Conservation (phyloP, 2,888 invertebrate species). For the Pemphredon lugubris region DNA sequence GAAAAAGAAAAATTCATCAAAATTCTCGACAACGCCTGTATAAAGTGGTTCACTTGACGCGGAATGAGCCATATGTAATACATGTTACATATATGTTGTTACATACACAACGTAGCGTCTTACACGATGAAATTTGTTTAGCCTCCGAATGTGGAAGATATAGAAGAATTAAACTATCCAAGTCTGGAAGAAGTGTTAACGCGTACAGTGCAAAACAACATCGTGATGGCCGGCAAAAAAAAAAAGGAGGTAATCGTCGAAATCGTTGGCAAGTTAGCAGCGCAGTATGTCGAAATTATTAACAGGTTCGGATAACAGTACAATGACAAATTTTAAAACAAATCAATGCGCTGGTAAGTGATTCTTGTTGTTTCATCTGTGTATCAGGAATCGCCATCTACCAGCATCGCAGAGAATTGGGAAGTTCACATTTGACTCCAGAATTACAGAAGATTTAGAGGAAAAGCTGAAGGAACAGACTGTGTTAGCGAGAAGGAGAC, state of each 20-base stretch:
- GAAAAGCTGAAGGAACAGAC: constrained; percentile 84
- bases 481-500: constrained; percentile 85
- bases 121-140: no score
- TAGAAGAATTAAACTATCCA: constrained; percentile 77
- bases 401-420: constrained; percentile 84
- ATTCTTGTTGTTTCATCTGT: background rate
- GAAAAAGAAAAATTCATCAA: no score
- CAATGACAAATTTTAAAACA: constrained; percentile 6
- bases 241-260: constrained; percentile 84
- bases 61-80: no score
- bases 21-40: no score
- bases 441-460: constrained; percentile 85
- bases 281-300: constrained; percentile 84
- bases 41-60: no score
- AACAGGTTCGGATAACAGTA: constrained; percentile 78
- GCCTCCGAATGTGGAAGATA: constrained; percentile 74
- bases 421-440: constrained; percentile 86
- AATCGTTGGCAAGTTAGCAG: constrained; percentile 83
- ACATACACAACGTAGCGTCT: no score
- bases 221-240: constrained; percentile 84
- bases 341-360: background rate
- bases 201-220: constrained; percentile 85
- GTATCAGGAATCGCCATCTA: constrained; percentile 83
- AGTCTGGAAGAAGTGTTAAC: constrained; percentile 87
- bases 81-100: no score